A percentile compares a stretch with the other conserved stretches of the same genome.
phyloP scores from a whole-genome alignment of 2,113 vertebrate genomes.

The Semnornis frantzii region DNA sequence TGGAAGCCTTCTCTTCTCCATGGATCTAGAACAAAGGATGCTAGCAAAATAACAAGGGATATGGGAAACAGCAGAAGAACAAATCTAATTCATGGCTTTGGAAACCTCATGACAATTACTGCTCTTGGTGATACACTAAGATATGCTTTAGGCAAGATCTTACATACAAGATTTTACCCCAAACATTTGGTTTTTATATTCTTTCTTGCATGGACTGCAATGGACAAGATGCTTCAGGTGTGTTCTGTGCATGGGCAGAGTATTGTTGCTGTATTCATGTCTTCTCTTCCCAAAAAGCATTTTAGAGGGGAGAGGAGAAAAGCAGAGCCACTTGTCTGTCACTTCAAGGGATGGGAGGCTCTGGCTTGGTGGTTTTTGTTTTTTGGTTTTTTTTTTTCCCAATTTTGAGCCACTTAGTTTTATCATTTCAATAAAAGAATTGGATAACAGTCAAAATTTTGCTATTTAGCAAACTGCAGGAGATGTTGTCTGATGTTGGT shows the following conservation, averaged over 20 bases:
- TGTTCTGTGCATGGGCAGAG: not conserved
- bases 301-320: not conserved
- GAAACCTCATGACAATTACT: not conserved
- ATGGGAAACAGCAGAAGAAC: not conserved
- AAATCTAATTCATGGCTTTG: not conserved
- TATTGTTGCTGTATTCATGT: not conserved
- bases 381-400: not conserved
- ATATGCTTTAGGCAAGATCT: not conserved
- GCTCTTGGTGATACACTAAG: not conserved
- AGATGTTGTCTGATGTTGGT: slow-evolving; percentile 27
- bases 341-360: not conserved
- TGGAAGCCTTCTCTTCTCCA: too few species aligned
- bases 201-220: not conserved
- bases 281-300: not conserved
- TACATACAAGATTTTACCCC: not conserved
- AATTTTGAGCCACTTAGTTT: not conserved
- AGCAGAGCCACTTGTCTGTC: rapidly evolving
- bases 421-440: slow-evolving; percentile 12
- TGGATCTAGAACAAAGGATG: not conserved
- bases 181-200: not conserved
- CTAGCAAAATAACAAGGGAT: not conserved
- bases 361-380: not conserved
- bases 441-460: slow-evolving; percentile 38
- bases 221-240: not conserved
- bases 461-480: slow-evolving; percentile 24